phyloP scores from a whole-genome alignment of 2,113 vertebrate species.

The Falco punctatus region DNA sequence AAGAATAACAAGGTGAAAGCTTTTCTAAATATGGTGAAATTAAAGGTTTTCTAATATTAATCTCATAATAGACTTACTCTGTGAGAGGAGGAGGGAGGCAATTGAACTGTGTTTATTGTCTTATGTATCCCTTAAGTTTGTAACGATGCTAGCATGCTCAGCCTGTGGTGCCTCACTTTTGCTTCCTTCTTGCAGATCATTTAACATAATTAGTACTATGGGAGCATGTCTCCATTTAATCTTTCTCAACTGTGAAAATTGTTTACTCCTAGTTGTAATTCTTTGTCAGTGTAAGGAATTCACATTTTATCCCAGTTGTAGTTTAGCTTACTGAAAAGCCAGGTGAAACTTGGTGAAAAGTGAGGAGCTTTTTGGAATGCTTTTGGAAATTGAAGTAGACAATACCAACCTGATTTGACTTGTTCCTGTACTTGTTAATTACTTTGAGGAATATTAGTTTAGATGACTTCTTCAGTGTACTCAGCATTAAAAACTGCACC shows the following conservation, averaged over 20 bases:
- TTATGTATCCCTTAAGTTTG: neutral
- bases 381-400: neutral
- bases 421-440: neutral
- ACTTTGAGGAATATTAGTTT: neutral
- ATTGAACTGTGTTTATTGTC: neutral
- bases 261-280: neutral
- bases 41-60: neutral
- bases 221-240: neutral
- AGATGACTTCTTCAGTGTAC: neutral
- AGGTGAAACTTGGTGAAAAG: neutral
- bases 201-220: neutral
- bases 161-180: neutral
- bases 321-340: neutral
- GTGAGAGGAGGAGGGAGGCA: neutral
- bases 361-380: neutral
- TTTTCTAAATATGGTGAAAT: neutral
- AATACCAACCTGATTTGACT: neutral
- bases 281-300: neutral
- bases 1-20: constrained; percentile 71
- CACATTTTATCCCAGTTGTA: neutral
- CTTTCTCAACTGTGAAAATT: neutral
- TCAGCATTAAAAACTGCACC: neutral
- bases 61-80: neutral
- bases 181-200: neutral
- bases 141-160: neutral